These are phyloP conservation scores for Spondyliosoma cantharus DNA, from an alignment of 2,797 vertebrate species.

Conservation along the genomic window DNA sequence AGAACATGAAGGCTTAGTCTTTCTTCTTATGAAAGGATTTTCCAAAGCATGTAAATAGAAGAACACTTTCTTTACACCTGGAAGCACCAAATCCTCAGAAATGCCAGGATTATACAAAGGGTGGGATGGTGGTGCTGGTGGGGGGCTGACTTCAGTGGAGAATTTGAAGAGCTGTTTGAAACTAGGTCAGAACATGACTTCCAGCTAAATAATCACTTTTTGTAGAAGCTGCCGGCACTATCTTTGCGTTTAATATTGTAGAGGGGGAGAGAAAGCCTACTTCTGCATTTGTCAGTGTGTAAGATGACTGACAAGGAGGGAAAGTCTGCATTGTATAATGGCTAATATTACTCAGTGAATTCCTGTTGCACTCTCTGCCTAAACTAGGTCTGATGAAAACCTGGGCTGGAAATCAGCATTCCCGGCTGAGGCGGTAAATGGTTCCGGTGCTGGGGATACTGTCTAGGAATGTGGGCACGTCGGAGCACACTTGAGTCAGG, in stretches of 20 bases:
- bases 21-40: conserved; percentile 1
- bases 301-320: conserved; percentile 48
- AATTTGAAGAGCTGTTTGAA: conserved; percentile 36
- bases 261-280: background rate
- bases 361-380: conserved; percentile 56
- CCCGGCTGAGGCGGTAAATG: conserved; percentile 70
- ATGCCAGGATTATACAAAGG: conserved; percentile 7
- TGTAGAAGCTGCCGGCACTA: background rate
- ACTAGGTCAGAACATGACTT: conserved; percentile 56
- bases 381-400: conserved; percentile 70
- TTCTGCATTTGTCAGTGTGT: conserved; percentile 24
- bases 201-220: conserved; percentile 26
- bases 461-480: conserved; percentile 78
- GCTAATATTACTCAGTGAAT: conserved; percentile 58
- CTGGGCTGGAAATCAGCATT: conserved; percentile 73
- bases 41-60: background rate
- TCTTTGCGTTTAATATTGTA: conserved; percentile 12
- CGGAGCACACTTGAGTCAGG: conserved; percentile 59
- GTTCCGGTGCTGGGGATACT: conserved; percentile 76
- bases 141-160: background rate
- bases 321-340: conserved; percentile 55
- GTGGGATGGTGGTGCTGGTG: background rate
- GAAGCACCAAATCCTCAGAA: conserved; percentile 13
- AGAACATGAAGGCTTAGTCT: background rate
- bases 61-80: conserved; percentile 25